These are phyloP conservation scores for Maconellicoccus hirsutus DNA, from an alignment of 1,140 invertebrate species.

Conservation along the genomic window DNA sequence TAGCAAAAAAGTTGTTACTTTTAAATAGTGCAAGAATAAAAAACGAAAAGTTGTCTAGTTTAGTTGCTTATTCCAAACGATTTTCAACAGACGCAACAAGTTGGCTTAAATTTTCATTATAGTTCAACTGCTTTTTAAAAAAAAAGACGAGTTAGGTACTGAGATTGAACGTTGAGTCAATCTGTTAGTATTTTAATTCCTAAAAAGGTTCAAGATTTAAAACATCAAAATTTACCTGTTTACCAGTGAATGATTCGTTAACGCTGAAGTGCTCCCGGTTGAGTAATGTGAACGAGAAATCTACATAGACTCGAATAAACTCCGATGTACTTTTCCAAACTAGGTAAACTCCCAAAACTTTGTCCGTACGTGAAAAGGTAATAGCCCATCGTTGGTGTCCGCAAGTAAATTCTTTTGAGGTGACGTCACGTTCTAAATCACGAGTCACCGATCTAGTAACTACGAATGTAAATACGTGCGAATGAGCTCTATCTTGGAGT, in stretches of 20 bases:
- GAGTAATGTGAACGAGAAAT: constrained; percentile 72
- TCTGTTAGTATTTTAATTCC: no score
- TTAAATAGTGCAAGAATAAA: no score
- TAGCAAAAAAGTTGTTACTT: no score
- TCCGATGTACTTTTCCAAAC: constrained; percentile 64
- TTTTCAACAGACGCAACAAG: no score
- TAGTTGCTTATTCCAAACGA: no score
- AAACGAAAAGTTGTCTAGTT: no score
- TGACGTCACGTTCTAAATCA: constrained; percentile 67
- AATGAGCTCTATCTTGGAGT: constrained; percentile 69
- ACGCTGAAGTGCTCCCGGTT: constrained; percentile 76
- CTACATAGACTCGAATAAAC: constrained; percentile 63
- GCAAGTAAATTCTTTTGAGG: constrained; percentile 72
- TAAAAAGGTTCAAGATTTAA: background rate
- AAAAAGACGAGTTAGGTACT: no score
- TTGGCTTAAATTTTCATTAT: no score
- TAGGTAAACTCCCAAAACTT: constrained; percentile 67
- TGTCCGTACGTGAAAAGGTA: constrained; percentile 65
- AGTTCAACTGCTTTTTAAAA: no score
- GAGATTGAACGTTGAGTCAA: no score
- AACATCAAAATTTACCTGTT: constrained; percentile 39
- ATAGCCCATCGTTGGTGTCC: constrained; percentile 81
- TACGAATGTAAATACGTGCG: constrained; percentile 73
- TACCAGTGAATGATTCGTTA: constrained; percentile 71
- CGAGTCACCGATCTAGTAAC: constrained; percentile 65